A percentile compares a stretch with the other conserved stretches of the same genome.
Evolutionary conservation across 1,140 invertebrate species (phyloP).

Genomic region (Halyomorpha halys): DNA sequence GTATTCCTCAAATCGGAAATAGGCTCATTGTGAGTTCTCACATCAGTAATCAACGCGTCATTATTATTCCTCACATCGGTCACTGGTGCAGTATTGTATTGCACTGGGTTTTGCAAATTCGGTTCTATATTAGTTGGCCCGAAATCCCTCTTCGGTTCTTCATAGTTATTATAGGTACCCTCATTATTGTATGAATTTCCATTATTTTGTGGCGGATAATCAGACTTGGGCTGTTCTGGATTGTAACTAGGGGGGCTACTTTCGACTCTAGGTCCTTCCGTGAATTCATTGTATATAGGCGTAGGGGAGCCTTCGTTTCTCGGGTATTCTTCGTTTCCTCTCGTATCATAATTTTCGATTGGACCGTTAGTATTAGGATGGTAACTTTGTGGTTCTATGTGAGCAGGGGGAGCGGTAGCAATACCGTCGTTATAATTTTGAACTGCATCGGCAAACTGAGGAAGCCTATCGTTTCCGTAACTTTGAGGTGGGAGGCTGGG

Average conservation of each 20-base stretch:
- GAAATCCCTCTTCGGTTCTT: background rate
- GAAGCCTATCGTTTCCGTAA: slow-evolving; percentile 3
- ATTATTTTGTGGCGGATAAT: background rate
- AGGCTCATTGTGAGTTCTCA: too few species aligned
- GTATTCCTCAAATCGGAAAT: too few species aligned
- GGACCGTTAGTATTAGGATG: too few species aligned
- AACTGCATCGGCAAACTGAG: background rate
- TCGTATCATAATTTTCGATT: too few species aligned
- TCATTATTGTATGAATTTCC: background rate
- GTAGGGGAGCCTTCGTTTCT: too few species aligned
- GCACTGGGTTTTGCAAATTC: too few species aligned
- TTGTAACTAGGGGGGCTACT: background rate
- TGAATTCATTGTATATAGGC: too few species aligned
- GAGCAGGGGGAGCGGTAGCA: background rate
- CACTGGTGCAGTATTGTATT: too few species aligned
- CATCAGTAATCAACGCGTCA: too few species aligned
- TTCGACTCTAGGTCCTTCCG: too few species aligned
- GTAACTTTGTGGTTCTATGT: background rate
- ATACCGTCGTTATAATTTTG: background rate
- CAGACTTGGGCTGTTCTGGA: background rate
- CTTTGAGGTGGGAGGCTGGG: background rate
- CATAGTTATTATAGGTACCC: background rate
- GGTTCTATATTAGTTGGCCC: background rate
- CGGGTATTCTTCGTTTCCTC: too few species aligned
- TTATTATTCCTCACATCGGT: too few species aligned